Conservation (phyloP, 2,113 vertebrate genomes). For the Heterotis niloticus region DNA sequence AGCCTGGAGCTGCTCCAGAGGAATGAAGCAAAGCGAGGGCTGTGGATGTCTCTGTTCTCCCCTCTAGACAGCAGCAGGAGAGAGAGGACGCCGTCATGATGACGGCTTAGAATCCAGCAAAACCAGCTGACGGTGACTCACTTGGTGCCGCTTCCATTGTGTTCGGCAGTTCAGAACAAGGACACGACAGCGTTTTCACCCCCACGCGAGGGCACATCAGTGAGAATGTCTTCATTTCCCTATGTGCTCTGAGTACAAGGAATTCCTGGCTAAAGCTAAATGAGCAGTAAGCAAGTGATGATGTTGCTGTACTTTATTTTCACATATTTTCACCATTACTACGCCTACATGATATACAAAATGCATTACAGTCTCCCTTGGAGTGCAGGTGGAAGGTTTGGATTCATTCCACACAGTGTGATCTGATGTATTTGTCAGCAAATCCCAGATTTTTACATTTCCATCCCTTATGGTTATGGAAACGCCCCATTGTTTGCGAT, state of each 20-base stretch:
- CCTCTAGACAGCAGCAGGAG: slow-evolving; percentile 22
- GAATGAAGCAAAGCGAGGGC: background rate
- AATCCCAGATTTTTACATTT: slow-evolving; percentile 7
- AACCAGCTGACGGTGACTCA: slow-evolving; percentile 39
- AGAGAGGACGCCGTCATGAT: background rate
- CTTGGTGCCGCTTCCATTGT: slow-evolving; percentile 26
- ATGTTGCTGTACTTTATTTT: no score
- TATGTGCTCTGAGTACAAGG: background rate
- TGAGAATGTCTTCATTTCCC: background rate
- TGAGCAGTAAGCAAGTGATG: background rate
- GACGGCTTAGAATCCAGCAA: background rate
- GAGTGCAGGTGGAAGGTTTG: no score
- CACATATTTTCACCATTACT: no score
- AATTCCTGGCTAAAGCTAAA: no score
- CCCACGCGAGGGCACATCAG: no score
- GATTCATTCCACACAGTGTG: no score
- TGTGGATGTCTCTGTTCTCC: background rate
- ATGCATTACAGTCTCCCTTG: no score
- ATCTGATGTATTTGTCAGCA: no score
- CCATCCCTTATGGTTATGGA: background rate
- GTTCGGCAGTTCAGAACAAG: slow-evolving; percentile 21
- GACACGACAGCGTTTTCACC: slow-evolving; percentile 14
- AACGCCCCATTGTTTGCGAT: background rate
- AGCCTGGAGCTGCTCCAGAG: background rate
- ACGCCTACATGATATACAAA: no score